Conservation (phyloP, 2,113 vertebrate species). For the Gnathonemus echidnorhynchus region DNA sequence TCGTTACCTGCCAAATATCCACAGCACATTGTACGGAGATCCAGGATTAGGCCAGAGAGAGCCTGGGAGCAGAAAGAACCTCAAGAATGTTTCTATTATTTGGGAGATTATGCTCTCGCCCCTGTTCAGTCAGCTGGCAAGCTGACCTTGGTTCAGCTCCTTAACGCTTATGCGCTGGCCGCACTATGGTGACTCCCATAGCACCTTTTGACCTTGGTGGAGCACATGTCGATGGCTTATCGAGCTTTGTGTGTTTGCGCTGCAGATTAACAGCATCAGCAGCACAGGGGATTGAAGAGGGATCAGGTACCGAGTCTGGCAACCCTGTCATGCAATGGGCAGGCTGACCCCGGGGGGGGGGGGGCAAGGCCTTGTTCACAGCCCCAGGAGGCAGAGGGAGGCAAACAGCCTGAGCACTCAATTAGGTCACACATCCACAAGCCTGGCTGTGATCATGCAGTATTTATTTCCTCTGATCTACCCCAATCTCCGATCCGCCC, state of each 20-base stretch:
- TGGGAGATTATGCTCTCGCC: background rate
- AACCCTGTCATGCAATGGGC: background rate
- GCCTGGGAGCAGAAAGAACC: background rate
- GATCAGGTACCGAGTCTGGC: background rate
- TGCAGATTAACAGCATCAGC: background rate
- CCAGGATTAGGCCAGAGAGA: background rate
- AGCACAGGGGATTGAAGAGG: too few relatives aligned
- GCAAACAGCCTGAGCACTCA: background rate
- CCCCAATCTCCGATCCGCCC: background rate
- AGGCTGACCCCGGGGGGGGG: background rate
- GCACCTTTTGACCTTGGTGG: conserved; percentile 1
- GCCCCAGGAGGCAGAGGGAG: background rate
- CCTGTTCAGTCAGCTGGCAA: background rate
- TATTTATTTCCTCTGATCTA: background rate
- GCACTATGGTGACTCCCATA: background rate
- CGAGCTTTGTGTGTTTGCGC: background rate
- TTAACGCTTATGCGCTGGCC: background rate
- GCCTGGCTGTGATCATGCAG: background rate
- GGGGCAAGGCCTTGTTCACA: background rate
- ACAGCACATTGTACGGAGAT: background rate
- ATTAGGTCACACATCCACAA: background rate
- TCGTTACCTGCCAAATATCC: background rate
- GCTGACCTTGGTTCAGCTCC: background rate
- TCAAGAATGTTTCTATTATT: background rate
- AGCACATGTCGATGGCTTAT: background rate